Base-by-base conservation (phyloP, 1,140 invertebrate species). In the Drosophila truncata region DNA sequence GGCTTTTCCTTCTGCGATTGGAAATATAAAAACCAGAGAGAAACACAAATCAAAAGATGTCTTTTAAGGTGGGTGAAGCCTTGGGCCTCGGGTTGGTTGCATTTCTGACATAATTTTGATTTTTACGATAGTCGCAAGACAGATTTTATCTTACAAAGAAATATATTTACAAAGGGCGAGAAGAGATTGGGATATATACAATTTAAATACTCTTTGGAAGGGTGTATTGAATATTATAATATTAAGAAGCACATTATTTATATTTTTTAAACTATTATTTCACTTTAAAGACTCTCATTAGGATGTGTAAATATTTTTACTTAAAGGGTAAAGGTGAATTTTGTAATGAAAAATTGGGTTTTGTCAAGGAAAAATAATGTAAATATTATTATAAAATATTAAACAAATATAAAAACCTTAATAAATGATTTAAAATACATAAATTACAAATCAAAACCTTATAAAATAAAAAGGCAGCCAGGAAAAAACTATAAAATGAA, bases 21-120 rank as follows among this genome's bases (percentile, higher is more conserved):
- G 20, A 41, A 67, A 67, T 49, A 46, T 42, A 47, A 58, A 66
- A 50, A 35, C 18, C 9, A 33, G 39, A 35, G 31, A 50, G 39
- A 47, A 35, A 52, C 23, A 77, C 63, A 67, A 52, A 55, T 78
- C 73, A 67, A 64, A 55, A 55, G 37, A 42, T 65, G 62, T 65
- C 57, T 62, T 33, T 29, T 33, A 75, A 55, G 41, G 57, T 74
- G 60, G 39, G 44, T 64, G 52, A 25, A 35, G 50, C 14, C 20
- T 35, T 23, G 57, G 37, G 57, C 23, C n/a, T 59, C 29, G 50
- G 55, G 64, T 54, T 58, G 74, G 52, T 64, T 58, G 77, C 76
- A 74, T 80, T 80, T 79, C 62, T 79, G 78, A 79, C 78, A 80
- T 67, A 79, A 78, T 80, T 80, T 74, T 80, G 49, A 62, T 57